Evolutionary conservation across 2,888 invertebrate genomes (phyloP).

Genomic region (Agonopterix arenella): DNA sequence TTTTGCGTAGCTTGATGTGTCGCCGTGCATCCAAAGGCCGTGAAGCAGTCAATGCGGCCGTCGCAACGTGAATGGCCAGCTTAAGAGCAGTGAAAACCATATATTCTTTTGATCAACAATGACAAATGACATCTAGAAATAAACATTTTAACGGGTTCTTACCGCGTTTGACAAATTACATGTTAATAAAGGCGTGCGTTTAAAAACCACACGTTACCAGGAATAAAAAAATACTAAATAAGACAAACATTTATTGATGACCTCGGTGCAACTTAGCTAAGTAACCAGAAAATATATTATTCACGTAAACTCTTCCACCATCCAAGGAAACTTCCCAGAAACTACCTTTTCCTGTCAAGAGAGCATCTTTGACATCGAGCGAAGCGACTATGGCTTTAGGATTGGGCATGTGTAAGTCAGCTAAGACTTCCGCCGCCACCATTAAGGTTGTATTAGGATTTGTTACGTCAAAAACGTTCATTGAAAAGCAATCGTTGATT

Average conservation of each 20-base stretch:
- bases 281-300: conserved; percentile 17
- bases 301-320: conserved; percentile 12
- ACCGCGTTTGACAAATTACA: no score
- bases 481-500: neutral
- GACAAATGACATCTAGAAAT: no score
- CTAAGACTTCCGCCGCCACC: neutral
- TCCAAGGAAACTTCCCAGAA: conserved; percentile 19
- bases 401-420: conserved; percentile 1
- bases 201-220: conserved; percentile 1
- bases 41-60: no score
- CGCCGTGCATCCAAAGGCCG: no score
- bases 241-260: conserved; percentile 6
- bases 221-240: neutral
- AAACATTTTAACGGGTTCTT: no score
- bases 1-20: no score
- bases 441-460: neutral
- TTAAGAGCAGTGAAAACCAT: no score
- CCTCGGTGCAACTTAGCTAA: conserved; percentile 9
- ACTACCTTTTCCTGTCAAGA: conserved; percentile 8
- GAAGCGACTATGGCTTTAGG: conserved; percentile 17
- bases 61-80: no score
- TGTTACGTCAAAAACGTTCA: neutral
- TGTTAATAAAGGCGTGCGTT: no score
- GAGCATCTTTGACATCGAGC: conserved; percentile 10
- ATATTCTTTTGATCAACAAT: no score